These are phyloP conservation scores for Microchirus variegatus DNA, from an alignment of 2,797 vertebrate species.

Conservation along the genomic window DNA sequence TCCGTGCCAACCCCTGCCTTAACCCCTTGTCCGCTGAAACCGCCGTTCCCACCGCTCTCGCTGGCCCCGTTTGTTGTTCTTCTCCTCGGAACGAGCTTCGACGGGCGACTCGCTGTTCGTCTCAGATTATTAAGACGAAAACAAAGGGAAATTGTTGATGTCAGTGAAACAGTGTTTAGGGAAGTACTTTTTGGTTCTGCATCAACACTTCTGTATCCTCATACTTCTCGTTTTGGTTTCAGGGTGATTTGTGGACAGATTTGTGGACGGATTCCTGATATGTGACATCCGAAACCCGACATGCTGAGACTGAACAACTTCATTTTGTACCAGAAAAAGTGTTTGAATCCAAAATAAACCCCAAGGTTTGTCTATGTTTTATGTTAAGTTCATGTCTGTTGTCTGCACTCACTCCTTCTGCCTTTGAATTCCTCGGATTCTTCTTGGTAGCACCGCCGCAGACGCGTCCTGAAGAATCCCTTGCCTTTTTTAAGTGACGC, in stretches of 20 bases:
- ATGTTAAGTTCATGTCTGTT: too few relatives aligned
- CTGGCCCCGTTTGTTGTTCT: constrained; percentile 8
- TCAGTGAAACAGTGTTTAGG: constrained; percentile 12
- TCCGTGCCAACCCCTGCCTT: constrained; percentile 31
- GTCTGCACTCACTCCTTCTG: too few relatives aligned
- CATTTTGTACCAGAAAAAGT: too few relatives aligned
- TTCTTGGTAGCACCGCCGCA: too few relatives aligned
- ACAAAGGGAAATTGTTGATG: constrained; percentile 13
- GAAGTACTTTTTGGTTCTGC: constrained; percentile 40
- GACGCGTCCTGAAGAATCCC: too few relatives aligned
- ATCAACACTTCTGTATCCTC: constrained; percentile 35
- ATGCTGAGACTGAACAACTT: not conserved
- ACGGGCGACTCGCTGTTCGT: accelerated
- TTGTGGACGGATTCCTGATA: constrained; percentile 18
- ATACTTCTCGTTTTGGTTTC: constrained; percentile 35
- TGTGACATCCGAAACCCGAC: constrained; percentile 2
- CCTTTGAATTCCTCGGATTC: too few relatives aligned
- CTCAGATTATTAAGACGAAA: not conserved
- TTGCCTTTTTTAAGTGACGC: too few relatives aligned
- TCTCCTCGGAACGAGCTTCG: constrained; percentile 1
- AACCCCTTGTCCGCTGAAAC: constrained; percentile 26
- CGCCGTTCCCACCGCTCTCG: constrained; percentile 46
- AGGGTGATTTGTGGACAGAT: constrained; percentile 53
- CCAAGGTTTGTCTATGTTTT: too few relatives aligned
- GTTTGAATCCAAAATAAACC: too few relatives aligned